Evolutionary conservation across 2,888 invertebrate species (phyloP).

Genomic region (Cephalotes varians): DNA sequence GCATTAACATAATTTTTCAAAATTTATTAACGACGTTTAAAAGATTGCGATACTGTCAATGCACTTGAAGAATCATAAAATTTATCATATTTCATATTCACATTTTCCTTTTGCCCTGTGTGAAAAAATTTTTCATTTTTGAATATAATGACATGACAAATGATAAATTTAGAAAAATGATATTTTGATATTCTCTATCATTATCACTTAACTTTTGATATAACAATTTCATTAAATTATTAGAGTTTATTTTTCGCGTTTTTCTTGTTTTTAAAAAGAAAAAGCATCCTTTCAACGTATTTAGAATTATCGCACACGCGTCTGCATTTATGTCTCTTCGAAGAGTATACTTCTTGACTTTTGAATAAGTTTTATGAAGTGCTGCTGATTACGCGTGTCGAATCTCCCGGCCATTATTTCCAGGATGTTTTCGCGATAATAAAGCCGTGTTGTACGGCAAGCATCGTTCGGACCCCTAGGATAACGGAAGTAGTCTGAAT

Average conservation of each 20-base stretch:
- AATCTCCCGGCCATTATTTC: constrained; percentile 74
- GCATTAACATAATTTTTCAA: not conserved
- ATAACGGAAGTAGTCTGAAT: constrained; percentile 78
- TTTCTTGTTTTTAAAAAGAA: not conserved
- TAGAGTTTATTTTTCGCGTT: not conserved
- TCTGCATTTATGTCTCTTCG: constrained; percentile 6
- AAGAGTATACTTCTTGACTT: constrained; percentile 39
- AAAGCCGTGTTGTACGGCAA: constrained; percentile 65
- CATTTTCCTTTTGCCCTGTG: no score
- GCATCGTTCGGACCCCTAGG: constrained; percentile 70
- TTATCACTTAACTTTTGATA: not conserved
- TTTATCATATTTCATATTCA: not conserved
- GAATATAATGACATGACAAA: not conserved
- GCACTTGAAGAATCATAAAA: not conserved
- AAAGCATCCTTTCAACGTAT: not conserved
- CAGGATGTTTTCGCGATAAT: constrained; percentile 76
- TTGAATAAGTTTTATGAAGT: constrained; percentile 64
- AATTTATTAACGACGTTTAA: not conserved
- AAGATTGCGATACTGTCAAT: not conserved
- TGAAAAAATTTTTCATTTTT: not conserved
- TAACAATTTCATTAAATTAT: not conserved
- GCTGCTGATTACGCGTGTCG: constrained; percentile 59
- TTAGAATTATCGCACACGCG: not conserved
- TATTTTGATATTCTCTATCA: not conserved
- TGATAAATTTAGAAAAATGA: not conserved